phyloP scores from a whole-genome alignment of 2,888 invertebrate species.

The Schizotus pectinicornis region DNA sequence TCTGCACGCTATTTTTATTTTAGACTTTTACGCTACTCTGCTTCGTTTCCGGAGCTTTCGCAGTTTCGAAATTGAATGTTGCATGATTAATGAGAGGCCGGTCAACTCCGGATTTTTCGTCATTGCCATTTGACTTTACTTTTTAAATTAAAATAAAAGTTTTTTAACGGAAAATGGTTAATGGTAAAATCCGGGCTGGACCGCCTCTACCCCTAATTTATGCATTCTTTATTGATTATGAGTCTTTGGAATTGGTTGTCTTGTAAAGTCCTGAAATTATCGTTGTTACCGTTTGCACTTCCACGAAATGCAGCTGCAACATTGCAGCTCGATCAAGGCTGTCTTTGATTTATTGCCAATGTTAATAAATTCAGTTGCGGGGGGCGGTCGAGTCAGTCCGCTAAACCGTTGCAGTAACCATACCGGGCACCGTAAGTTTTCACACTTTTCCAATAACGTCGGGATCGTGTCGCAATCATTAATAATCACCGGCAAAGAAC shows the following conservation, averaged over 20 bases:
- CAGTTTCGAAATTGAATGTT: conserved; percentile 9
- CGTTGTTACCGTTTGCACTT: too few species aligned
- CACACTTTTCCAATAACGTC: not conserved
- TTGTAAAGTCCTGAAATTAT: too few species aligned
- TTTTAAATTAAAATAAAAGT: not conserved
- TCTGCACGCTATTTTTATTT: conserved; percentile 32
- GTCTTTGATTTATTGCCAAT: conserved; percentile 1
- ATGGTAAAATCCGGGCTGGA: too few species aligned
- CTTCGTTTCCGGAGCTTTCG: not conserved
- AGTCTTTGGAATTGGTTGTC: too few species aligned
- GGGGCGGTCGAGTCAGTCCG: too few species aligned
- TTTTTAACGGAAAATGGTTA: too few species aligned
- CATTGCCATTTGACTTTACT: too few species aligned
- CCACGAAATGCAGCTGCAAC: not conserved
- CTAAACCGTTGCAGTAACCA: not conserved
- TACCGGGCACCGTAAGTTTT: not conserved
- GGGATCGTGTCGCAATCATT: conserved; percentile 4
- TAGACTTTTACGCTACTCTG: not conserved
- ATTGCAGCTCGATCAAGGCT: conserved; percentile 1
- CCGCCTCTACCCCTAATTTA: not conserved
- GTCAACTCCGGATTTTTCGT: not conserved
- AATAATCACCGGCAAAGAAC: not conserved
- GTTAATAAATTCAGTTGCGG: conserved; percentile 3
- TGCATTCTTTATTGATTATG: not conserved
- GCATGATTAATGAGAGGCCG: conserved; percentile 10